Base-by-base conservation (phyloP, 2,797 vertebrate species). In the Sebastes taczanowskii region DNA sequence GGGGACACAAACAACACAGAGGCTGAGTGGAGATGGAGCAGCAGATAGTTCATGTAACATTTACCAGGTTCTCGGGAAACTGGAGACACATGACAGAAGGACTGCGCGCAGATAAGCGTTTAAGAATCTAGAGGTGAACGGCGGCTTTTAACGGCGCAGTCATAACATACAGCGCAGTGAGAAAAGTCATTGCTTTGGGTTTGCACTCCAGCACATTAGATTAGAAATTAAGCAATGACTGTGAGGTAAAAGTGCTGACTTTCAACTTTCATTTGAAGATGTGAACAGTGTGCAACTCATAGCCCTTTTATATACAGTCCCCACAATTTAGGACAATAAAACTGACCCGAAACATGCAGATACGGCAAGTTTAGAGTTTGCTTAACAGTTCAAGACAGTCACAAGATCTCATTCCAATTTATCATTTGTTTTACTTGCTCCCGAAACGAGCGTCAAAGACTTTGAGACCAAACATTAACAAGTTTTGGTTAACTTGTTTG, bases 21-120 rank as follows among this genome's bases (percentile, higher is more conserved):
- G 75, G 78, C 71, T 73, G 66, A 81, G 88, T 38, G 61, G 80
- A 89, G 91, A 91, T 89, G 87, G 83, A 86, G 86, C 81, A 55
- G 86, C 79, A 80, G 90, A 91, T 84, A 89, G 83, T 86, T 90
- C 78, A 86, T 91, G 91, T 90, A 92, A 91, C 81, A 87, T 89
- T 89, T 88, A 92, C 80, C 82, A 76, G 74, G 66, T 86, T 92
- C 78, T 86, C 53, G 2, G 60, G 74, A 90, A 88, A 87, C 81
- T 70, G 77, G 81, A 88, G 89, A 86, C 70, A 76, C 78, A 81
- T 76, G 69, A 86, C 80, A 80, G 80, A 64, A 42, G 82, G 73
- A 23, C 71, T 25, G 55, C 11, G 42, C 71, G 38, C 42, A 73
- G 69, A 87, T 67, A 60, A 86, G 76, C 35, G 2, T 49, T 16